These are phyloP conservation scores for Sitophilus oryzae DNA, from an alignment of 1,140 invertebrate species.

Conservation along the genomic window DNA sequence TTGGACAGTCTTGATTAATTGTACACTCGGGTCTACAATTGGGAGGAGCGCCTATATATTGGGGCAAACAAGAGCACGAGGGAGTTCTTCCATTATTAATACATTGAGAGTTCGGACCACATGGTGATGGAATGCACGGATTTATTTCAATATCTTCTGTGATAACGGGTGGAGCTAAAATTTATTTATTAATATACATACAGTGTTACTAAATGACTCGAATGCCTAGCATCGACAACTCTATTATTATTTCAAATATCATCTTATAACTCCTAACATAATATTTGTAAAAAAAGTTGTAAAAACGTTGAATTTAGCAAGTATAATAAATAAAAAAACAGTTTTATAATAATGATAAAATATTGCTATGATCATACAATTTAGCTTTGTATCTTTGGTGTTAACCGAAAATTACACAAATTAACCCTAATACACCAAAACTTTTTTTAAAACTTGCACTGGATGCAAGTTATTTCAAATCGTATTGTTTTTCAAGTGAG, in stretches of 20 bases:
- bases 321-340: no score
- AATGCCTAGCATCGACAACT: no score
- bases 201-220: no score
- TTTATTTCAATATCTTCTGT: constrained; percentile 38
- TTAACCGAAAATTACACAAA: no score
- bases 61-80: constrained; percentile 54
- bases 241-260: neutral
- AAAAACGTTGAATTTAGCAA: neutral
- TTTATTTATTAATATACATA: neutral
- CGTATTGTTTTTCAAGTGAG: no score
- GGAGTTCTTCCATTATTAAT: constrained; percentile 51
- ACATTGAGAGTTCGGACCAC: constrained; percentile 59
- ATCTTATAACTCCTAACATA: neutral
- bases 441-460: no score
- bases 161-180: constrained; percentile 30
- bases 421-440: no score
- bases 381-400: no score
- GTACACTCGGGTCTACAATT: constrained; percentile 59
- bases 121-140: constrained; percentile 57
- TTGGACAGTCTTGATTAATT: constrained; percentile 62
- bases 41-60: constrained; percentile 37
- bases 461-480: no score
- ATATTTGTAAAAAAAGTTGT: neutral
- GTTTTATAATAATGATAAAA: no score
- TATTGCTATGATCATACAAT: no score